Base-by-base conservation (phyloP, 2,888 invertebrate species). In the Deilephila porcellus region DNA sequence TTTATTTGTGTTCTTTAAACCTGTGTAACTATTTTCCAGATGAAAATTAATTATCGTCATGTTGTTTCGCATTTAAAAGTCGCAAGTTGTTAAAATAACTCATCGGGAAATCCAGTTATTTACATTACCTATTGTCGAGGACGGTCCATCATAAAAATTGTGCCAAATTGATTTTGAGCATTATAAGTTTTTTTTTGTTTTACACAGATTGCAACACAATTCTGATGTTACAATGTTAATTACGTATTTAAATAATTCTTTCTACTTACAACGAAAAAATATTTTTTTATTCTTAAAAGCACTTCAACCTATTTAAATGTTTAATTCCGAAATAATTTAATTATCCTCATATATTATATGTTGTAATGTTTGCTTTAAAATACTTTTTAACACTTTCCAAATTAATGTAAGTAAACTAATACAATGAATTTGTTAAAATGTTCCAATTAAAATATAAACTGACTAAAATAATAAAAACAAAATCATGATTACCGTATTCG, bases 131-230 rank as follows among this genome's bases (percentile, higher is more conserved):
- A 14, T 14, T 45, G 45, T 45, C 14, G 45, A n/a, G 11, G 19
- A 62, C 6, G 7, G 45, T 25, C 25, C 45, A 67, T 52, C 20
- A 17, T 53, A 62, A 63, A 75, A 34, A 70, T 70, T 72, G 86
- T 85, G 85, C 86, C 86, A 85, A 85, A 83, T 83, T 78, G 71
- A 78, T 79, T 77, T 79, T 72, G 32, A 73, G 70, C 73, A 67
- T 80, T 76, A 75, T 60, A 60, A 60, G 73, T 71, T 60, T 63
- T 74, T 74, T 53, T 73, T 77, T 45, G 73, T 67, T 71, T 73
- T 72, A 63, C 14, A 25, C 52, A 20, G 3, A 64, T 64, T 52
- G 3, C 17, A 25, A 25, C 29, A 29, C 29, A 7, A 19, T 29
- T 59, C 7, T 60, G 4, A 14, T 60, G 11, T 25, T 25, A 17